Evolutionary conservation across 2,888 invertebrate species (phyloP), one percentile per base, ranked within the genome.

Genomic region (Campoplex nolae): DNA sequence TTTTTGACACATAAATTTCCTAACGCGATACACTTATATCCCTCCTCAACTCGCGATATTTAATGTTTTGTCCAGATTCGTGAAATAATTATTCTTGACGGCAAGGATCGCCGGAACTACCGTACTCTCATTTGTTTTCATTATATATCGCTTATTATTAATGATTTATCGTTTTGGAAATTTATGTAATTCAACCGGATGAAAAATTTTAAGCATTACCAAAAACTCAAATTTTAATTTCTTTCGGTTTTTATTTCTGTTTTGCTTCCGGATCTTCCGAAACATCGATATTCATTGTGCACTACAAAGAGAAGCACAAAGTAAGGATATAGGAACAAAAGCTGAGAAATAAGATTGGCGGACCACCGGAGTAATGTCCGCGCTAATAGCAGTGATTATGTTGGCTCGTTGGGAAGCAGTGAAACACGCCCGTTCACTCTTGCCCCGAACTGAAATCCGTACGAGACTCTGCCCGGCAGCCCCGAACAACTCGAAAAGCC

Each of bases 381-480:
- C 92, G 92, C 94, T 96, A 95, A 96, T 95, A 95, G 95, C 94
- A 95, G 95, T 95, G 95, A 95, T 95, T 95, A 95, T 94, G 94
- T 92, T 94, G 92, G 94, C 92, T 93, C 88, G 93, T 92, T 92
- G 92, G 91, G 38, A 91, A 91, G 86, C 77, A 80, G 91, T 90
- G 91, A 93, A 82, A 92, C 92, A 92, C 92, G 92, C 92, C 93
- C 90, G 92, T 89, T 91, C 23, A 23, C 89, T 73, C 76, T 84
- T 90, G 88, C 88, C 90, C 89, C 62, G 89, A 79, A 68, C 89
- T 89, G 70, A 89, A 51, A 56, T 68, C 74, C 51, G 70, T 45
- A 65, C 67, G 70, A 32, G 67, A 68, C 6, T 18, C 32, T 71
- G 71, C 70, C 58, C 79, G 82, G 80, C 83, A 83, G 81, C 86